These are phyloP conservation scores for Tolmerus cingulatus DNA, from an alignment of 2,888 invertebrate genomes.

Conservation along the genomic window DNA sequence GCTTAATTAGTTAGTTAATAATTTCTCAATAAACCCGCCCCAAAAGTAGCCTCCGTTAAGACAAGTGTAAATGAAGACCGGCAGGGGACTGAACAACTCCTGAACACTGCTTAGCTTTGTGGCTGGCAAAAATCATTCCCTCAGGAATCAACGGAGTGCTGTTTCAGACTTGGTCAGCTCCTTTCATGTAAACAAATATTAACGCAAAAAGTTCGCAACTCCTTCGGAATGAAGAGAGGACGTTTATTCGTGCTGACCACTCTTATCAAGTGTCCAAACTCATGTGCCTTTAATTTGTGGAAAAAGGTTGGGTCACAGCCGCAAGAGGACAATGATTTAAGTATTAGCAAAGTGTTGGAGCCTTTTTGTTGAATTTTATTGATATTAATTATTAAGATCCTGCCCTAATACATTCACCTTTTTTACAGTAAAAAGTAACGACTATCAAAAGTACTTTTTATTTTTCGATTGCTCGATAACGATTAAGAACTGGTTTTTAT, in stretches of 20 bases:
- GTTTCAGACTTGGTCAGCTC: slow-evolving; percentile 18
- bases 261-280: neutral
- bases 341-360: neutral
- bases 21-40: slow-evolving; percentile 29
- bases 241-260: slow-evolving; percentile 12
- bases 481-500: no score
- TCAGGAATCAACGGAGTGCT: neutral
- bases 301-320: neutral
- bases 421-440: no score
- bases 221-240: neutral
- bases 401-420: no score
- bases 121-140: slow-evolving; percentile 2
- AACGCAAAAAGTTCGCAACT: slow-evolving; percentile 18
- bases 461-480: no score
- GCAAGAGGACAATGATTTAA: slow-evolving; percentile 19
- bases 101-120: neutral
- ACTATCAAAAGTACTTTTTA: no score
- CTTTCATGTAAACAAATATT: slow-evolving; percentile 31
- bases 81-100: neutral
- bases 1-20: slow-evolving; percentile 25
- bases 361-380: neutral
- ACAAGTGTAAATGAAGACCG: neutral
- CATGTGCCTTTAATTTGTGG: neutral
- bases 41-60: neutral
- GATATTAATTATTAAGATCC: neutral